Percentiles rank a stretch among this genome's conserved stretches.
Evolutionary conservation across 2,888 invertebrate genomes (phyloP).

Genomic region (Autographa pulchrina): DNA sequence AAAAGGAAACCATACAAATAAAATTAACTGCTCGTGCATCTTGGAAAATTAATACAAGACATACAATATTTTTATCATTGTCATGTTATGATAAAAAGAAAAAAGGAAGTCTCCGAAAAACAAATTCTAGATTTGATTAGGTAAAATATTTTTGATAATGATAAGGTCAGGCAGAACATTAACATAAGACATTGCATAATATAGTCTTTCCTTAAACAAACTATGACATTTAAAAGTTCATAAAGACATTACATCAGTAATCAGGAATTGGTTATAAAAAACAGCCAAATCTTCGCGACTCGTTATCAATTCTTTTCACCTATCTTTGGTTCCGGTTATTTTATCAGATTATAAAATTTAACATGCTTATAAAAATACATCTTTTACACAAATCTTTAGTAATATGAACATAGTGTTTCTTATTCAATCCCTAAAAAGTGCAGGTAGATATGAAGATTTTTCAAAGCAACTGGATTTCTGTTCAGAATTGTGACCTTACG

Average conservation of each 20-base stretch:
- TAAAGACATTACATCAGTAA: conserved; percentile 33
- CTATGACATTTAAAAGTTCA: conserved; percentile 14
- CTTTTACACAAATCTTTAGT: background rate
- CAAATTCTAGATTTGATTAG: background rate
- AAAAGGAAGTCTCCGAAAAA: background rate
- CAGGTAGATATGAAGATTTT: no score
- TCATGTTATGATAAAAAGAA: background rate
- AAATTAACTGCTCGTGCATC: background rate
- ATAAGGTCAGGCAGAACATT: conserved; percentile 34
- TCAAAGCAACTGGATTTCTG: no score
- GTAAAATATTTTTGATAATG: background rate
- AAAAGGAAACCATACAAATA: background rate
- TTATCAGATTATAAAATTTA: background rate
- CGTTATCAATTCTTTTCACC: conserved; percentile 4
- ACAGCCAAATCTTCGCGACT: background rate
- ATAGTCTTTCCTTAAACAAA: conserved; percentile 19
- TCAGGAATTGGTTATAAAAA: background rate
- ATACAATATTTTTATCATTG: background rate
- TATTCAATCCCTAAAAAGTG: no score
- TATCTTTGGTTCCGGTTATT: conserved; percentile 1
- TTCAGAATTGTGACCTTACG: background rate
- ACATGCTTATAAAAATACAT: background rate
- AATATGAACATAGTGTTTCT: background rate
- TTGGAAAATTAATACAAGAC: background rate
- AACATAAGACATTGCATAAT: conserved; percentile 44